A percentile compares a stretch with the other conserved stretches of the same genome.
These are phyloP conservation scores for Elephas maximus DNA, from an alignment of 2,113 vertebrate species.

Conservation along the genomic window DNA sequence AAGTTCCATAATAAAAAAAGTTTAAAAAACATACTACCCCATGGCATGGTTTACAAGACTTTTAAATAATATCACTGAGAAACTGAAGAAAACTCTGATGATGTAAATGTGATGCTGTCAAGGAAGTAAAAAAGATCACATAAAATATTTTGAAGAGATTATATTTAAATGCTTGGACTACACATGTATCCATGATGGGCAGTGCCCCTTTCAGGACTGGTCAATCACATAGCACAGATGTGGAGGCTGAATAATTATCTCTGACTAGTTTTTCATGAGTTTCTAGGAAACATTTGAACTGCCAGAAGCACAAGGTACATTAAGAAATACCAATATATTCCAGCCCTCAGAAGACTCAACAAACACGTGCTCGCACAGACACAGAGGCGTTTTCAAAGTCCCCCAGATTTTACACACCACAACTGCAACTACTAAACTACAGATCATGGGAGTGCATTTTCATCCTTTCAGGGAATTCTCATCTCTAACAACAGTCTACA, in stretches of 20 bases:
- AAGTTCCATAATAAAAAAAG: not conserved
- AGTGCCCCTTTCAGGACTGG: not conserved
- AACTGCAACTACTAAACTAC: not conserved
- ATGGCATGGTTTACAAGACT: not conserved
- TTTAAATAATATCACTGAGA: not conserved
- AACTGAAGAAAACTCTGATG: not conserved
- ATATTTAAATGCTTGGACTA: not conserved
- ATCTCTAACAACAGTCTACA: not conserved
- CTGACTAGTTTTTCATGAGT: not conserved
- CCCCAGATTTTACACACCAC: not conserved
- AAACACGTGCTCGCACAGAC: not conserved
- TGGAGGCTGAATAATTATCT: not conserved
- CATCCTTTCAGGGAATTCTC: not conserved
- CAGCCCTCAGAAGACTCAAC: too few relatives aligned
- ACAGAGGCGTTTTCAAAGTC: not conserved
- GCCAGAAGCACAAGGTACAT: constrained; percentile 14
- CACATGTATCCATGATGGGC: not conserved
- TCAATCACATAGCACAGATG: not conserved
- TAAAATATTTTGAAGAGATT: not conserved
- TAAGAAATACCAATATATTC: not conserved
- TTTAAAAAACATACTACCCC: not conserved
- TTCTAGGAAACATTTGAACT: not conserved
- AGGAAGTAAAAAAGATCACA: not conserved
- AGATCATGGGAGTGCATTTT: too few relatives aligned
- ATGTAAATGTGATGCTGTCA: not conserved